Evolutionary conservation across 1,140 invertebrate species (phyloP).

Genomic region (Orius laevigatus): DNA sequence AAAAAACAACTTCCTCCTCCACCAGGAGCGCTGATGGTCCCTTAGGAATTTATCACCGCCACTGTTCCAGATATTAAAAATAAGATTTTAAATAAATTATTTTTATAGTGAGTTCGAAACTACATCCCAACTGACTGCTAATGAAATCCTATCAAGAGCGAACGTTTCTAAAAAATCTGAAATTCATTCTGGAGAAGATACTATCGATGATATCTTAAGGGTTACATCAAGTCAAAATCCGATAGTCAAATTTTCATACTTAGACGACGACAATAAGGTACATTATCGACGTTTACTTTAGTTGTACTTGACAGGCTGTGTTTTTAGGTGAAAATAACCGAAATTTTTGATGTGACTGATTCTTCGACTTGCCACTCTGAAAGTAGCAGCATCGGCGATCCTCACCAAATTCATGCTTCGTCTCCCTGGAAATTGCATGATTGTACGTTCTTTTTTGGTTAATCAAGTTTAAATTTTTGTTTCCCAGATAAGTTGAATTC

Average conservation of each 20-base stretch:
- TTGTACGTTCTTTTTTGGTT: too few species aligned
- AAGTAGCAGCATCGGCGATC: too few species aligned
- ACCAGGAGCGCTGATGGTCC: too few species aligned
- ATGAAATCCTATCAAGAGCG: constrained; percentile 9
- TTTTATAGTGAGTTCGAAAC: neutral
- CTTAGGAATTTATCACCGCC: constrained; percentile 33
- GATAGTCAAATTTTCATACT: constrained; percentile 77
- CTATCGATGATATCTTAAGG: constrained; percentile 72
- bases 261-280: constrained; percentile 64
- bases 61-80: constrained; percentile 35
- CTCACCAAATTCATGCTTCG: too few species aligned
- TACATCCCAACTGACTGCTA: constrained; percentile 5
- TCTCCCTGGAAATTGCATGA: too few species aligned
- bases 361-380: neutral
- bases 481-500: too few species aligned
- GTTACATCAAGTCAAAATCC: constrained; percentile 66
- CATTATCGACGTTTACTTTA: too few species aligned
- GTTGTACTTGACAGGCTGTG: too few species aligned
- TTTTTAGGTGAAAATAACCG: constrained; percentile 51
- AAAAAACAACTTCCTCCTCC: too few species aligned
- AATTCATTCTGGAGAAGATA: constrained; percentile 35
- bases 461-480: too few species aligned
- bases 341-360: constrained; percentile 72
- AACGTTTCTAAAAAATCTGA: neutral
- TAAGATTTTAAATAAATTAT: constrained; percentile 27